phyloP scores from a whole-genome alignment of 2,113 vertebrate species.

The Paralichthys olivaceus region DNA sequence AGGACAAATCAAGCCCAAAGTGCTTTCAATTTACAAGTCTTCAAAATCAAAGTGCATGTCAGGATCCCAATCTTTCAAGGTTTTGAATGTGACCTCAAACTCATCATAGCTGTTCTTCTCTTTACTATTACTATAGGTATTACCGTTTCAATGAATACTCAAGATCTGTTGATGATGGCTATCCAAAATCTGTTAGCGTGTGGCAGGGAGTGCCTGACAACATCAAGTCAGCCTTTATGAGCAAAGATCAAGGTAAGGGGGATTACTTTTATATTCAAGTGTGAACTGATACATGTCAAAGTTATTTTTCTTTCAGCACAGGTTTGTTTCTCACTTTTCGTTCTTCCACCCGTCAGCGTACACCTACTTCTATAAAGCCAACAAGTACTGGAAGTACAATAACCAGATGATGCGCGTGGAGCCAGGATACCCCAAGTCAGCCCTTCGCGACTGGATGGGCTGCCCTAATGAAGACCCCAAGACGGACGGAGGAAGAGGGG shows the following conservation, averaged over 20 bases:
- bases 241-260: slow-evolving; percentile 87
- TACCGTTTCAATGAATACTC: slow-evolving; percentile 89
- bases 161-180: slow-evolving; percentile 84
- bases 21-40: background rate
- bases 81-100: background rate
- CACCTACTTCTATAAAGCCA: slow-evolving; percentile 94
- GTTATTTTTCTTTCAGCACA: background rate
- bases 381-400: slow-evolving; percentile 95
- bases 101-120: background rate
- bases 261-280: too few species aligned
- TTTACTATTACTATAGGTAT: slow-evolving; percentile 79
- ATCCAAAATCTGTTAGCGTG: slow-evolving; percentile 87
- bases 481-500: slow-evolving; percentile 73
- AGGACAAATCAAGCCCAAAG: background rate
- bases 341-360: slow-evolving; percentile 75
- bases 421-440: slow-evolving; percentile 91
- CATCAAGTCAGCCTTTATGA: slow-evolving; percentile 89
- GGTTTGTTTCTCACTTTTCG: slow-evolving; percentile 12
- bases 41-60: background rate
- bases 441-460: slow-evolving; percentile 89
- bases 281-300: background rate
- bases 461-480: slow-evolving; percentile 84
- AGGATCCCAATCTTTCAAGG: background rate
- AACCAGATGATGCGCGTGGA: slow-evolving; percentile 91
- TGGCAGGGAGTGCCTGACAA: slow-evolving; percentile 92